Percentiles rank a stretch among this genome's conserved stretches.
Evolutionary conservation across 2,888 invertebrate species (phyloP).

Genomic region (Oeneis ivallda): DNA sequence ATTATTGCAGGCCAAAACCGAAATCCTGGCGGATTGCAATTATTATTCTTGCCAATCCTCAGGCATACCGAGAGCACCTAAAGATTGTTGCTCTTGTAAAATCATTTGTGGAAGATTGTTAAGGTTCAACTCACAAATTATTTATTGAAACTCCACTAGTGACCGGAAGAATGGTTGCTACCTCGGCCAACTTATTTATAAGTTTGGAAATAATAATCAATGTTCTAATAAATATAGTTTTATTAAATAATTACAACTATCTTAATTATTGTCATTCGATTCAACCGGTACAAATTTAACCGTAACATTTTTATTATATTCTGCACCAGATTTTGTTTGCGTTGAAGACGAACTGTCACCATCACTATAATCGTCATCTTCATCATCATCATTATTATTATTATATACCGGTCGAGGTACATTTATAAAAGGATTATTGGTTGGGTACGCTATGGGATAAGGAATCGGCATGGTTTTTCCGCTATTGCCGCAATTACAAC

Average conservation of each 20-base stretch:
- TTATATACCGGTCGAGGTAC: conserved; percentile 18
- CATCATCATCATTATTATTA: conserved; percentile 33
- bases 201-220: conserved; percentile 2
- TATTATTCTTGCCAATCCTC: no score
- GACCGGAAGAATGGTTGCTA: no score
- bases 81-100: no score
- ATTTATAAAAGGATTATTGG: conserved; percentile 54
- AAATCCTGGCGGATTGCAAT: no score
- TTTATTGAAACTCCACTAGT: no score
- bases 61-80: no score
- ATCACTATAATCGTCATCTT: conserved; percentile 18
- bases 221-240: conserved; percentile 4
- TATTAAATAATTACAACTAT: background rate
- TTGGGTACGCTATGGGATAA: conserved; percentile 60
- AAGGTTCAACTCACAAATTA: no score
- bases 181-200: no score
- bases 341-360: background rate
- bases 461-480: conserved; percentile 55
- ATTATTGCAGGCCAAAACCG: no score
- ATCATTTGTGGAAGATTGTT: no score
- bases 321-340: background rate
- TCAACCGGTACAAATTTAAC: conserved; percentile 1
- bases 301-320: background rate
- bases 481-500: conserved; percentile 46
- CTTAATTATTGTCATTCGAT: background rate